Base-by-base conservation (phyloP, 2,888 invertebrate species). In the Eulithis prunata region DNA sequence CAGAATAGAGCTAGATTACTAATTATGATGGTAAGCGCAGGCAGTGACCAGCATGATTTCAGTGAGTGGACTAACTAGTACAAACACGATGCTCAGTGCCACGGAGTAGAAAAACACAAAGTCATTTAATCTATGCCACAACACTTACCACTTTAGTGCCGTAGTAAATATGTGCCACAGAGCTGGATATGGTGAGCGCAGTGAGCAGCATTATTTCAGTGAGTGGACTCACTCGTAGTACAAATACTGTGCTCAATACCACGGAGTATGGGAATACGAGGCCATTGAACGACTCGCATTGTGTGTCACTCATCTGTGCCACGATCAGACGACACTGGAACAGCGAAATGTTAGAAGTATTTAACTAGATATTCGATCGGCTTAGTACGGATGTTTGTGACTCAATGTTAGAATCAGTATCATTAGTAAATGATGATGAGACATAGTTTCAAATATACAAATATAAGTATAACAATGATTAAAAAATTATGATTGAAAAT, bases 261-360 rank as follows among this genome's bases (percentile, higher is more conserved):
- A 94, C 79, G 51, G 91, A 88, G 73, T 95, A 94, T 60, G 95
- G 95, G 70, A 94, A 81, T 81, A 96, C 89, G 79, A 97, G 93
- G 87, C 94, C 94, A 87, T 98, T 98, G 84, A 96, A 94, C 71
- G 95, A 90, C 79, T 98, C 97, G 91, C 98, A 98, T 36, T 97
- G 95, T 0, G 98, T 98, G 84, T 96, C 96, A 79, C 98, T 98
- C 99, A 99, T 99, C 93, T 99, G 99, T 0, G 98, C 96, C 64
- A 99, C 98, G 77, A 99, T 99, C 73, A 99, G 94, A 2, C 98
- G 98, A 86, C 98, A 99, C 99, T 99, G 94, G 5, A 55, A 54
- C 8, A 6, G n/a, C 12, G 12, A 32, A 52, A 21, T 1, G 21
- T 21, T 21, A 21, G 21, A 41, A 11, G 32, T 32, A 32, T 3